phyloP scores from a whole-genome alignment of 2,888 invertebrate genomes.

The Mythimna albipuncta region DNA sequence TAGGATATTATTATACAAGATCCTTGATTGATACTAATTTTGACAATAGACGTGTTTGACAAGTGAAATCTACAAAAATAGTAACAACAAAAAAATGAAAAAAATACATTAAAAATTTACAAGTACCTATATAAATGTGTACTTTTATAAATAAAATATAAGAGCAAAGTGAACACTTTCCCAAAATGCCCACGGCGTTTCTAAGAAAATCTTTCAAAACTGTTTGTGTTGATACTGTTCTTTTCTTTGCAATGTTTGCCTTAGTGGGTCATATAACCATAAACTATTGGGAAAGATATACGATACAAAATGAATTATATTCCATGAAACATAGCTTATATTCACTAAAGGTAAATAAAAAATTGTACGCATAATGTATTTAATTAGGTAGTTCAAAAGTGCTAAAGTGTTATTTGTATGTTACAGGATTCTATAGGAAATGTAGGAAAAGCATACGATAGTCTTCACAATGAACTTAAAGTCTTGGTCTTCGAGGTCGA shows the following conservation, averaged over 20 bases:
- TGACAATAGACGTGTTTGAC: constrained; percentile 8
- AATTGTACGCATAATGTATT: neutral
- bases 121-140: neutral
- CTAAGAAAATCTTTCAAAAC: constrained; percentile 63
- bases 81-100: neutral
- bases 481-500: constrained; percentile 60
- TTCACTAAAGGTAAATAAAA: constrained; percentile 74
- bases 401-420: neutral
- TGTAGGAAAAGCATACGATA: constrained; percentile 78
- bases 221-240: constrained; percentile 71
- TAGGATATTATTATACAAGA: no score
- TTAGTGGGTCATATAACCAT: constrained; percentile 77
- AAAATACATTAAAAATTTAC: constrained; percentile 20
- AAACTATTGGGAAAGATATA: constrained; percentile 80
- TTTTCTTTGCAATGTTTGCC: constrained; percentile 74
- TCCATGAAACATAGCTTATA: constrained; percentile 77
- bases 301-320: constrained; percentile 75
- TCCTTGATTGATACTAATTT: neutral
- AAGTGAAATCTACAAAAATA: constrained; percentile 13
- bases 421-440: constrained; percentile 77
- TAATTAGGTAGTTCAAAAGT: neutral
- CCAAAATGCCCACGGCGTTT: constrained; percentile 68
- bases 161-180: neutral
- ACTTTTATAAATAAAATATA: neutral
- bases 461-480: constrained; percentile 73